Base-by-base conservation (phyloP, 1,140 invertebrate species). In the Mizuhopecten yessoensis region DNA sequence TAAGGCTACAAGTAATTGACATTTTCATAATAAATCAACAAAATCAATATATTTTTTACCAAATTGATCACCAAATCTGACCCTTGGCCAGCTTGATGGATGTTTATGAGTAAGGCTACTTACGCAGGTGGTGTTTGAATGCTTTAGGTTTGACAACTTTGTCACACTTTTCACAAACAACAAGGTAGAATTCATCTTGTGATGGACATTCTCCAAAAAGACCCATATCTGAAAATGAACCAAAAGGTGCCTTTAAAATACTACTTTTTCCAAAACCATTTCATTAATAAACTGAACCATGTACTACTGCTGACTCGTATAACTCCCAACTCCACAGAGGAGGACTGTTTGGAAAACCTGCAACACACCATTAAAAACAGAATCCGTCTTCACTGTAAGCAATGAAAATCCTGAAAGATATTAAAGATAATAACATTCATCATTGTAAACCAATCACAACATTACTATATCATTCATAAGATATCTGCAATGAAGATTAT, bases 91-190 rank as follows among this genome's bases (percentile, higher is more conserved):
- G n/a, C n/a, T n/a, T n/a, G n/a, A n/a, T n/a, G n/a, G n/a, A n/a
- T n/a, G n/a, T n/a, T n/a, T n/a, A n/a, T n/a, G n/a, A n/a, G n/a
- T 39, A 13, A 39, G 36, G 13, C 17, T 86, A 91, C 90, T 89
- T 95, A 97, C 96, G 96, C 88, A 97, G 95, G 94, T 97, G 97
- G 91, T 94, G 93, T 91, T 96, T 96, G 45, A 97, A 95, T 57
- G 97, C 97, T 93, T 97, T 97, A 90, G 97, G 97, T 94, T 97
- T 97, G 89, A 97, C 93, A 88, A 97, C 96, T 93, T 97, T 95
- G 88, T 96, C 95, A 95, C 97, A 97, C 49, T 95, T 94, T 93
- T 97, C 96, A 96, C 97, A 97, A 34, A 97, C 95, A 88, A 97
- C 96, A 49, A 97, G 94, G 92, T 97, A 97, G 94, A 97, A 97